Conservation (phyloP, 1,140 invertebrate genomes). For the Trichoplusia ni region DNA sequence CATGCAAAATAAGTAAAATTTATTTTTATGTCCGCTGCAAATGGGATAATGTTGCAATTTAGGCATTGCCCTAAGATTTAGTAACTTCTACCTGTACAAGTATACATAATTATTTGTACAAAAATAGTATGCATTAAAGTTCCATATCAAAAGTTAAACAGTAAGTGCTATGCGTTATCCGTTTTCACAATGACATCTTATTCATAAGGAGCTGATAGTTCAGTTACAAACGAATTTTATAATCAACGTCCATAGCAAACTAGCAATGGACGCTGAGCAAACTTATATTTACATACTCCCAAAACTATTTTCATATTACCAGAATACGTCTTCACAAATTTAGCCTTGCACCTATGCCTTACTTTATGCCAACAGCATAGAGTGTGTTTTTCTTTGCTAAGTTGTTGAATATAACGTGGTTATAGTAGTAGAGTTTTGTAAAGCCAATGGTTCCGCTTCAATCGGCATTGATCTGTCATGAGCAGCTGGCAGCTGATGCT, state of each 20-base stretch:
- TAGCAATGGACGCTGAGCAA: conserved; percentile 40
- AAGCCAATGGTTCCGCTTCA: conserved; percentile 58
- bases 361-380: conserved; percentile 12
- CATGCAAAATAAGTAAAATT: too few relatives aligned
- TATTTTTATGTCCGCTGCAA: too few relatives aligned
- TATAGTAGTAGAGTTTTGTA: conserved; percentile 24
- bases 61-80: too few relatives aligned
- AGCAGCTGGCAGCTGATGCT: conserved; percentile 41
- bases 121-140: too few relatives aligned
- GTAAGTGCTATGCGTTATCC: too few relatives aligned
- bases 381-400: conserved; percentile 1
- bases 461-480: conserved; percentile 62
- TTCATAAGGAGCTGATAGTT: too few relatives aligned
- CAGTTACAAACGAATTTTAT: too few relatives aligned
- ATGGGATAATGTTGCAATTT: too few relatives aligned
- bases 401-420: background rate
- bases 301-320: conserved; percentile 23
- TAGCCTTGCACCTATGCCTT: conserved; percentile 14
- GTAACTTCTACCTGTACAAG: too few relatives aligned
- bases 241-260: background rate
- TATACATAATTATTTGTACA: too few relatives aligned
- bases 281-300: conserved; percentile 4
- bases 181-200: too few relatives aligned
- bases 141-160: too few relatives aligned
- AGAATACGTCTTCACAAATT: conserved; percentile 1